Percentiles rank a stretch among this genome's conserved stretches.
These are phyloP conservation scores for Anabas testudineus DNA, from an alignment of 2,797 vertebrate species.

Conservation along the genomic window DNA sequence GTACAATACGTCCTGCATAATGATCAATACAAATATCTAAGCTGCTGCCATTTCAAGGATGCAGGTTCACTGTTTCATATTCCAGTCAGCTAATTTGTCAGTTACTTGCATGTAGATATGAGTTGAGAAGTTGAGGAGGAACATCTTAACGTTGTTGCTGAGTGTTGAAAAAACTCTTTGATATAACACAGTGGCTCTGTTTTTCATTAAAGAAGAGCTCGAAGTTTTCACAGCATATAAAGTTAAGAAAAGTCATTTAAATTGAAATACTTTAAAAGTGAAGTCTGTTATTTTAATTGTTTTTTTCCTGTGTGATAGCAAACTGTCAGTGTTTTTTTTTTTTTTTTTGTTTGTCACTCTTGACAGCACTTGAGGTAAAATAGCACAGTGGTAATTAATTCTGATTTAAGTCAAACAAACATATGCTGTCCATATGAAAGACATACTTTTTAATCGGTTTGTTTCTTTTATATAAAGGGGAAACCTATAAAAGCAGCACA, in stretches of 20 bases:
- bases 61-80: constrained; percentile 31
- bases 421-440: neutral
- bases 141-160: too few species aligned
- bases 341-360: neutral
- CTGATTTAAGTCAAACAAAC: neutral
- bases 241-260: too few species aligned
- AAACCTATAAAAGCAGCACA: neutral
- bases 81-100: too few species aligned
- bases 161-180: neutral
- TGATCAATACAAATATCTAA: constrained; percentile 18
- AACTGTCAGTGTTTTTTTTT: too few species aligned
- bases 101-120: too few species aligned
- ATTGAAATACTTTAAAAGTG: too few species aligned
- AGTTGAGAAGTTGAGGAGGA: too few species aligned
- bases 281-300: too few species aligned
- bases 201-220: too few species aligned
- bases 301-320: too few species aligned
- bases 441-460: constrained; percentile 4
- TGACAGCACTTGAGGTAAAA: constrained; percentile 17
- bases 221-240: too few species aligned
- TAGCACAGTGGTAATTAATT: neutral
- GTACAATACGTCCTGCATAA: constrained; percentile 17
- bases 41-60: constrained; percentile 55
- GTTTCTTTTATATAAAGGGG: neutral
- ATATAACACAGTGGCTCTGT: neutral